Evolutionary conservation across 2,888 invertebrate species (phyloP).

Genomic region (Sesia bembeciformis): DNA sequence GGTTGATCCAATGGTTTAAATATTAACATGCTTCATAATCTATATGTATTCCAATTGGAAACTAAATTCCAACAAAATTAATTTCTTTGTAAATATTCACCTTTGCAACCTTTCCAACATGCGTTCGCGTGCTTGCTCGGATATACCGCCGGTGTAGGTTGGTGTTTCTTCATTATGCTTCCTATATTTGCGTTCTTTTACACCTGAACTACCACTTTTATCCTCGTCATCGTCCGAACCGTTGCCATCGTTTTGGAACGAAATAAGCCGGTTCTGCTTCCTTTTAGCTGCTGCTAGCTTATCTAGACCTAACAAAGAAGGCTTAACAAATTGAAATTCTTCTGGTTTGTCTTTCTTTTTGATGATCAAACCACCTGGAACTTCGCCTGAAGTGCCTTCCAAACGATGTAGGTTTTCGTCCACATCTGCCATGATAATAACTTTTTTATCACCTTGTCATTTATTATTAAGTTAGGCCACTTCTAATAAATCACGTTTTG

Average conservation of each 20-base stretch:
- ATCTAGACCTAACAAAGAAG: constrained; percentile 88
- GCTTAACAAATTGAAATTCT: constrained; percentile 84
- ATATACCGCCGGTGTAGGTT: constrained; percentile 94
- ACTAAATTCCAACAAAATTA: neutral
- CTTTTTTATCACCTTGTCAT: no score
- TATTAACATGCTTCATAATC: no score
- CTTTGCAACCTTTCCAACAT: constrained; percentile 78
- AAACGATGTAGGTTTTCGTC: constrained; percentile 81
- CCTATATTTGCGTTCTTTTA: constrained; percentile 80
- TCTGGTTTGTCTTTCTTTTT: constrained; percentile 75
- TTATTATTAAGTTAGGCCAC: no score
- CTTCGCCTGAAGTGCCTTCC: constrained; percentile 77
- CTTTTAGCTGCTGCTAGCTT: constrained; percentile 86
- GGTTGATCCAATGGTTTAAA: no score
- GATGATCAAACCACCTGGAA: constrained; percentile 82
- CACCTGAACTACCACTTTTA: constrained; percentile 22
- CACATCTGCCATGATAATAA: constrained; percentile 44
- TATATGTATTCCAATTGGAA: no score
- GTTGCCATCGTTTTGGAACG: constrained; percentile 69
- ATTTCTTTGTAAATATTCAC: constrained; percentile 19
- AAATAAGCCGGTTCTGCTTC: constrained; percentile 79
- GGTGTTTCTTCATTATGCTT: constrained; percentile 91
- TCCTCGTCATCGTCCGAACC: constrained; percentile 34
- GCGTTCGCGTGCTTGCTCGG: constrained; percentile 83
- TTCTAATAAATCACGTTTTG: no score